These are phyloP conservation scores for Trachelus iudaicus DNA, from an alignment of 2,888 invertebrate species.

Conservation along the genomic window DNA sequence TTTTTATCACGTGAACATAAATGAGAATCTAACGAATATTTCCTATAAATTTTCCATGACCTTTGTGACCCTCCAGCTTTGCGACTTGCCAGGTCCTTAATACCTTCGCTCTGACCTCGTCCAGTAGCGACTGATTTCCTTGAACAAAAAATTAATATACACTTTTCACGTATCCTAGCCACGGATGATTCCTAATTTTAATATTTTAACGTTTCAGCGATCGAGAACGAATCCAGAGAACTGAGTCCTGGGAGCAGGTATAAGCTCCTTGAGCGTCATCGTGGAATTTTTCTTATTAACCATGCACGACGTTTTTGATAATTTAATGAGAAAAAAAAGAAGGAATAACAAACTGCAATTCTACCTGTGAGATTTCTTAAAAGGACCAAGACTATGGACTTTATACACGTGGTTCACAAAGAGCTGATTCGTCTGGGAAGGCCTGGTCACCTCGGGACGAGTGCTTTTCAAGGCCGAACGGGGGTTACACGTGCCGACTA, in stretches of 20 bases:
- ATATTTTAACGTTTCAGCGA: not conserved
- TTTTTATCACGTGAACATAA: not conserved
- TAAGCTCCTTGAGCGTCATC: not conserved
- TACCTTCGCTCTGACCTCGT: not conserved
- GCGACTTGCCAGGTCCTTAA: not conserved
- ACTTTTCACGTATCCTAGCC: not conserved
- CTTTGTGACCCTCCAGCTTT: not conserved
- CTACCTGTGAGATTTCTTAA: not conserved
- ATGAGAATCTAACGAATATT: not conserved
- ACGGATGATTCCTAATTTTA: not conserved
- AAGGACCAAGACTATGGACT: not conserved
- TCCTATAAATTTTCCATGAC: not conserved
- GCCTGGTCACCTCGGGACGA: not conserved
- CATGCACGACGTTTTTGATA: not conserved
- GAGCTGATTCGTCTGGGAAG: not conserved
- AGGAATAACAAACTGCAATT: not conserved
- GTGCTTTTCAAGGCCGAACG: constrained; percentile 24
- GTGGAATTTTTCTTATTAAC: not conserved
- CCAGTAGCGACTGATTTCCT: not conserved
- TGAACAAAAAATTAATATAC: not conserved
- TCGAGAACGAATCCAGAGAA: not conserved
- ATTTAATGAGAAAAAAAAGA: not conserved
- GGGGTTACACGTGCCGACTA: constrained; percentile 32
- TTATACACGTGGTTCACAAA: not conserved
- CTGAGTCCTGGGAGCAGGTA: not conserved